Evolutionary conservation across 2,888 invertebrate genomes (phyloP), one percentile per base, ranked within the genome.

Genomic region (Eilema sororculum): DNA sequence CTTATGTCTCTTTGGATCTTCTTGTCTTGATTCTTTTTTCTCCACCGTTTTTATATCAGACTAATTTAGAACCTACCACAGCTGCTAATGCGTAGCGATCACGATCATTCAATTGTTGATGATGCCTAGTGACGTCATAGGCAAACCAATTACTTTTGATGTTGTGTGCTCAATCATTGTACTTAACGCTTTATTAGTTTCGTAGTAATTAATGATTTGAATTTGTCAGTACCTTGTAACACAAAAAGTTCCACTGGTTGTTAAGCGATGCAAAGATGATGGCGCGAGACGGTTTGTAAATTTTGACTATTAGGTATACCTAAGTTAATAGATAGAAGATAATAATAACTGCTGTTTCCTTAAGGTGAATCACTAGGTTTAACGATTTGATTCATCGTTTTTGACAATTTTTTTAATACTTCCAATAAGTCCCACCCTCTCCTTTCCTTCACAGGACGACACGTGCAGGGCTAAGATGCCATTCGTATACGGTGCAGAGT

Each of bases 121-220:
- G n/a, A n/a, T n/a, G 9, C 2, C 52, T 52, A 8, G n/a, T n/a
- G n/a, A n/a, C 9, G n/a, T 52, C n/a, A 52, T 9, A 1, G 9
- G 20, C n/a, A n/a, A 52, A 9, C 52, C n/a, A n/a, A 52, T 52
- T 52, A 52, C n/a, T 52, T 46, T 46, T 46, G 46, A 46, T 46
- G 46, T 46, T 20, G 20, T 20, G 20, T 13, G 20, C n/a, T 52
- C 52, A 52, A 52, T 52, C n/a, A 52, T 52, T 46, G 20, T 46
- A 46, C 20, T 46, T 46, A 20, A 20, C 16, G 46, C 46, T 46
- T 52, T n/a, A 52, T n/a, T 52, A n/a, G 8, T 52, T n/a, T 52
- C 52, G 52, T n/a, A 52, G 52, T 52, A 52, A 52, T n/a, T 52
- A 52, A 52, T 52, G 52, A 52, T n/a, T 52, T n/a, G n/a, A n/a